phyloP scores from a whole-genome alignment of 2,797 vertebrate genomes.

The Chelmon rostratus region DNA sequence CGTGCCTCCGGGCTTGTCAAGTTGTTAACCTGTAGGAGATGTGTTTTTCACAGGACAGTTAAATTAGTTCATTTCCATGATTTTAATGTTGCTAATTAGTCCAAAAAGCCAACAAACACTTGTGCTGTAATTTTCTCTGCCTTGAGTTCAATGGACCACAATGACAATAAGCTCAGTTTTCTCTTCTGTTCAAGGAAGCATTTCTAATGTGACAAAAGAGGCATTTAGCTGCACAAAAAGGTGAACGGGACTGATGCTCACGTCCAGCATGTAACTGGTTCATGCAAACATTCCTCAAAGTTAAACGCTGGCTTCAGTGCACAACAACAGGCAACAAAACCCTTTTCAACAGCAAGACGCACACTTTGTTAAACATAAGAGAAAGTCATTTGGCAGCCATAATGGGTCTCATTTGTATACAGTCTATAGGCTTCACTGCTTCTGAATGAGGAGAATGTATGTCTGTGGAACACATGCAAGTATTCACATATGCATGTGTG shows the following conservation, averaged over 20 bases:
- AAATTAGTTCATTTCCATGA: no score
- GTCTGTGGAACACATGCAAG: neutral
- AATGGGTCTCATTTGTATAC: conserved; percentile 17
- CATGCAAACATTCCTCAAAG: neutral
- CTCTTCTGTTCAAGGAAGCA: neutral
- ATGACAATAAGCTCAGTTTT: neutral
- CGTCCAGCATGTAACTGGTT: neutral
- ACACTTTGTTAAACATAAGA: conserved; percentile 11
- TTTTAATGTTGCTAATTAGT: neutral
- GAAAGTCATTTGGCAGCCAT: conserved; percentile 8
- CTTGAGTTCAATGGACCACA: neutral
- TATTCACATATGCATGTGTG: neutral
- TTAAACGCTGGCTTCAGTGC: neutral
- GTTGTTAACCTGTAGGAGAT: no score
- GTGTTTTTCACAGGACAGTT: no score
- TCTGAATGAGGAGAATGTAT: conserved; percentile 24
- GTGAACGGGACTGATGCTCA: neutral
- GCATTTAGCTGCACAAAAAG: neutral
- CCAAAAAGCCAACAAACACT: neutral
- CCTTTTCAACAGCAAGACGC: neutral
- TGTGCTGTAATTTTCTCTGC: neutral
- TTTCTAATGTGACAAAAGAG: conserved; percentile 17
- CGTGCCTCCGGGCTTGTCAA: no score
- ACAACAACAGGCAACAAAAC: neutral
- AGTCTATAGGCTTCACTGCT: conserved; percentile 10